Base-by-base conservation (phyloP, 2,797 vertebrate species). In the Macroramphosus scolopax region DNA sequence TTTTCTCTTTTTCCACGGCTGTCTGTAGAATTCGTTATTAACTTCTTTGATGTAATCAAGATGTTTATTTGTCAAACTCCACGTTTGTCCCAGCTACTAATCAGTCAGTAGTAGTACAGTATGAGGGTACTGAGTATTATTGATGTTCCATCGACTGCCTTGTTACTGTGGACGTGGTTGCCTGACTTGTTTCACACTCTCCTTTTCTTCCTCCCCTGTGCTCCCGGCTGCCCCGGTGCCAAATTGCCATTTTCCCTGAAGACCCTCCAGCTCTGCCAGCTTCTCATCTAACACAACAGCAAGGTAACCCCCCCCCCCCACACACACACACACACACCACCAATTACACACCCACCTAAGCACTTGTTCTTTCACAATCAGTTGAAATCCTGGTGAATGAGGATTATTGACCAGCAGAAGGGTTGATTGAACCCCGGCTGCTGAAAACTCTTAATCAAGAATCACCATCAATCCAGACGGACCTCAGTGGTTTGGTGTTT, bases 241-340 rank as follows among this genome's bases (percentile, higher is more conserved):
- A 43, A 40, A 54, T 34, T 53, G 35, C 31, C 13, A 8, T 49
- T 47, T 36, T 17, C 22, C 61, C 58, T 51, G 51, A 87, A 91
- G 91, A 83, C 89, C 89, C 43, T 89, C 89, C 50, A 90, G 86
- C 80, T 90, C 90, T 11, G 59, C 87, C 66, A 89, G 85, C 77
- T 89, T 89, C 70, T 77, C 85, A 8, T 81, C 89, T 2, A 82
- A 83, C 31, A 66, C 85, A 17, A 67, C 83, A 17, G 53, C 79
- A 47, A 90, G 89, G 90, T 92, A 83, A 50, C 34, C 12, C 20
- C 1, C 15, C 49, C 8, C 8, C 16, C 9, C 36, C 39, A 39
- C 11, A 39, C 32, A 24, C 33, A 43, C 9, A 17, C 30, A 35
- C 11, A 7, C 6, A 30, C 42, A 16, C 8, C 17, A 18, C 4